Conservation (phyloP, 2,888 invertebrate species). For the Dasysyrphus tricinctus region DNA sequence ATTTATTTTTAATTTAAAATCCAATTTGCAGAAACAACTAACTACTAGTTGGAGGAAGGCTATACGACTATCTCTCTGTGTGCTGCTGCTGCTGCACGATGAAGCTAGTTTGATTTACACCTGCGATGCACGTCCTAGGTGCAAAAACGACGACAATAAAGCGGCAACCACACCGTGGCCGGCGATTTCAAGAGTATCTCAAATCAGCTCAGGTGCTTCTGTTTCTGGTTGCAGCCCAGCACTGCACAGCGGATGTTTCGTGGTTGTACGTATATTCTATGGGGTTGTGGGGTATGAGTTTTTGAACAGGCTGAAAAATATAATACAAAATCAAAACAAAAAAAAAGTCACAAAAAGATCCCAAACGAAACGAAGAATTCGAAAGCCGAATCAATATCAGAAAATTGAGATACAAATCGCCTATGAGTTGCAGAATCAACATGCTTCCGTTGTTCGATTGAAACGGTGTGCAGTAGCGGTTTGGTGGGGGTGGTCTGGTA, state of each 20-base stretch:
- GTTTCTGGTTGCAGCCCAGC: slow-evolving; percentile 26
- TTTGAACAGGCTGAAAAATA: slow-evolving; percentile 22
- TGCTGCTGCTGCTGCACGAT: slow-evolving; percentile 43
- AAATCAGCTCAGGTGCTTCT: slow-evolving; percentile 44
- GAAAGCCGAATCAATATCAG: slow-evolving; percentile 71
- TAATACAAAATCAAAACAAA: slow-evolving; percentile 9
- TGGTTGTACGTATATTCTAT: slow-evolving; percentile 11
- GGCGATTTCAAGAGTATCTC: slow-evolving; percentile 57
- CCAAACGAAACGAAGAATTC: slow-evolving; percentile 60
- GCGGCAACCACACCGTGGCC: slow-evolving; percentile 36
- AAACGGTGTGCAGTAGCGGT: neutral
- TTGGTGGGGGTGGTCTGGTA: neutral
- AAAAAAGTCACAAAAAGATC: slow-evolving; percentile 15
- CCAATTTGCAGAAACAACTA: slow-evolving; percentile 77
- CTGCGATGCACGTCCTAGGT: slow-evolving; percentile 72
- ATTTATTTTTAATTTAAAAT: slow-evolving; percentile 77
- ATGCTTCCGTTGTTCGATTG: slow-evolving; percentile 40
- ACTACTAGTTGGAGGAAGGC: slow-evolving; percentile 61
- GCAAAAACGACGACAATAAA: slow-evolving; percentile 71
- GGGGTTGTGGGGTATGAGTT: neutral
- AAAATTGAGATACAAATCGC: slow-evolving; percentile 74
- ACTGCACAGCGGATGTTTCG: slow-evolving; percentile 50
- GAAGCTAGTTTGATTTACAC: slow-evolving; percentile 75
- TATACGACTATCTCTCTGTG: slow-evolving; percentile 35
- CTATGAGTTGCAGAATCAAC: slow-evolving; percentile 56